A percentile compares a stretch with the other conserved stretches of the same genome.
phyloP scores from a whole-genome alignment of 2,797 vertebrate genomes.

The Spatula clypeata region DNA sequence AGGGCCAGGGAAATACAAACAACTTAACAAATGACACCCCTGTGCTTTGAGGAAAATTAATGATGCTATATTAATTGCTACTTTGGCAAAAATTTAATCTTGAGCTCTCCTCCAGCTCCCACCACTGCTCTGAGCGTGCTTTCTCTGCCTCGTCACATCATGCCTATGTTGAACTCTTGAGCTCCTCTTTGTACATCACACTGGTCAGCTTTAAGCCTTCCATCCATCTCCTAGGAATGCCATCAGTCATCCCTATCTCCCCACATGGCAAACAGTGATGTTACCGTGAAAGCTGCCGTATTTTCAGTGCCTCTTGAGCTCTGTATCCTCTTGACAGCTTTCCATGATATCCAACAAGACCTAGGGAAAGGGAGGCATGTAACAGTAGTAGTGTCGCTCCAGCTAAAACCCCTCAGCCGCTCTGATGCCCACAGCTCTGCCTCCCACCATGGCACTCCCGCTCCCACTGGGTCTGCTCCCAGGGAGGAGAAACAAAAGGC shows the following conservation, averaged over 20 bases:
- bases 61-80: slow-evolving; percentile 3
- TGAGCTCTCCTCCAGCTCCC: not conserved
- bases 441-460: not conserved
- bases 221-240: not conserved
- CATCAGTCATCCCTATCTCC: not conserved
- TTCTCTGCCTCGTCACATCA: not conserved
- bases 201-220: not conserved
- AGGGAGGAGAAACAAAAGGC: not conserved
- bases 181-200: rapidly evolving
- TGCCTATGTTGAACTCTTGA: not conserved
- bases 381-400: rapidly evolving
- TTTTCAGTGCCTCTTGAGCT: not conserved
- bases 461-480: not conserved
- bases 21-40: not conserved
- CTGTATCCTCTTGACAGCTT: rapidly evolving
- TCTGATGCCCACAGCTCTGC: rapidly evolving
- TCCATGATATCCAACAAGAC: not conserved
- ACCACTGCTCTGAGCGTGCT: not conserved
- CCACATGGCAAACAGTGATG: not conserved
- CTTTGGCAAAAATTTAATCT: not conserved
- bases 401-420: not conserved
- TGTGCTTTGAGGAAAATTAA: not conserved
- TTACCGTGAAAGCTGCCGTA: not conserved
- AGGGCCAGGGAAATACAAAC: not conserved
- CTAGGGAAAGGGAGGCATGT: rapidly evolving